Percentiles rank a stretch among this genome's conserved stretches.
Conservation (phyloP, 2,797 vertebrate genomes). For the Protonibea diacanthus region DNA sequence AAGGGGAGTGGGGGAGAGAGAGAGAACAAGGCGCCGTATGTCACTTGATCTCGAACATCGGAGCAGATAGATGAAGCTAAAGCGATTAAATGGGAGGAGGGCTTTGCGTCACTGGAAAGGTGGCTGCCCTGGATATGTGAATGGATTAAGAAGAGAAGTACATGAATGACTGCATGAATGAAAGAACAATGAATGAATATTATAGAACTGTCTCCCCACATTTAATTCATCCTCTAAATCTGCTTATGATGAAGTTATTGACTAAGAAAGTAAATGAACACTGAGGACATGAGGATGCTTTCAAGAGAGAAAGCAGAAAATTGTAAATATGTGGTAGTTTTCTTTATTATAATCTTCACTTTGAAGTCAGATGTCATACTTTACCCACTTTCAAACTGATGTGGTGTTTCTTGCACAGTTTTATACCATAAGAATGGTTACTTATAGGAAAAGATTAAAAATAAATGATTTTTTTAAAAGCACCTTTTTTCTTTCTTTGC, state of each 20-base stretch:
- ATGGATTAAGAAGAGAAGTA: conserved; percentile 63
- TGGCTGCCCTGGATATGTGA: conserved; percentile 70
- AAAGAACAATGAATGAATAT: conserved; percentile 62
- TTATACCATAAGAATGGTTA: background rate
- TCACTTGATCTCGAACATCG: conserved; percentile 68
- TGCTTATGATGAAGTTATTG: background rate
- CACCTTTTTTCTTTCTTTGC: background rate
- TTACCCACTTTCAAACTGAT: background rate
- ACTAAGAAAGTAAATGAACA: background rate
- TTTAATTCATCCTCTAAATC: background rate
- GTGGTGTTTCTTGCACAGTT: background rate
- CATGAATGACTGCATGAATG: conserved; percentile 64
- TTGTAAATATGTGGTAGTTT: background rate
- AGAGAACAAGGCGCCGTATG: conserved; percentile 23
- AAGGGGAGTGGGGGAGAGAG: background rate
- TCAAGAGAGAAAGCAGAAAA: background rate
- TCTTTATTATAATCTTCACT: background rate
- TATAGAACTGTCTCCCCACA: background rate
- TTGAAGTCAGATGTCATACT: background rate
- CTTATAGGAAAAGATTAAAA: background rate
- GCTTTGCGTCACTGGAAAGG: conserved; percentile 61
- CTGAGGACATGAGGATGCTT: background rate
- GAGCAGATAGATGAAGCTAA: conserved; percentile 66
- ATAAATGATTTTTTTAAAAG: background rate
- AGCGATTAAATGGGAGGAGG: conserved; percentile 64